Conservation (phyloP, 2,888 invertebrate genomes). For the Eumacrocentrus americanus region DNA sequence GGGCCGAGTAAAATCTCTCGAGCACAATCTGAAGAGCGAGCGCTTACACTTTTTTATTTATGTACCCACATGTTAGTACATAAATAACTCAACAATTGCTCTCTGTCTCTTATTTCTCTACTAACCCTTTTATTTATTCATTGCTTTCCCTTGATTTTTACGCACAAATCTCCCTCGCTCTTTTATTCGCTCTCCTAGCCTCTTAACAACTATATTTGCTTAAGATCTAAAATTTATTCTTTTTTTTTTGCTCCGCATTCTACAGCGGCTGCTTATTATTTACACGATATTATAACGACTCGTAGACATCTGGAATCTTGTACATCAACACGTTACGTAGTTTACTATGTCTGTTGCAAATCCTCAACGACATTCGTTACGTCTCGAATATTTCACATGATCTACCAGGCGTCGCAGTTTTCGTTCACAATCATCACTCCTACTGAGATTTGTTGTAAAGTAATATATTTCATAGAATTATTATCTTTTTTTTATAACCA, state of each 20-base stretch:
- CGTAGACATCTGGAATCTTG: slow-evolving; percentile 28
- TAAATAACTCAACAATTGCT: too few species aligned
- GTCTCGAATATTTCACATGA: not conserved
- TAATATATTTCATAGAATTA: too few species aligned
- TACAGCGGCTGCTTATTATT: slow-evolving; percentile 17
- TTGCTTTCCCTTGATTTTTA: not conserved
- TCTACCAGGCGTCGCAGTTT: not conserved
- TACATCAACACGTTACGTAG: slow-evolving; percentile 21
- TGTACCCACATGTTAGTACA: too few species aligned
- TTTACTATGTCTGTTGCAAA: not conserved
- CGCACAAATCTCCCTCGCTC: too few species aligned
- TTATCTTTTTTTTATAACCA: too few species aligned
- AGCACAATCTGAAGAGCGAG: too few species aligned
- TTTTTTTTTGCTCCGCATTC: slow-evolving; percentile 7
- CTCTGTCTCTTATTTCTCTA: not conserved
- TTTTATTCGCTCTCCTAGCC: not conserved
- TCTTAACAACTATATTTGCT: slow-evolving; percentile 19
- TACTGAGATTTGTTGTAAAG: too few species aligned
- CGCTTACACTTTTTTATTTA: too few species aligned
- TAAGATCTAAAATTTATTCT: slow-evolving; percentile 12
- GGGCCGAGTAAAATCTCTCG: too few species aligned
- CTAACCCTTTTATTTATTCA: not conserved
- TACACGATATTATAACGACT: slow-evolving; percentile 26
- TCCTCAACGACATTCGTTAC: not conserved
- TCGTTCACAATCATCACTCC: too few species aligned